A percentile compares a stretch with the other conserved stretches of the same genome.
phyloP scores from a whole-genome alignment of 92 coral and sea anemone genomes.

The Porites lobata region DNA sequence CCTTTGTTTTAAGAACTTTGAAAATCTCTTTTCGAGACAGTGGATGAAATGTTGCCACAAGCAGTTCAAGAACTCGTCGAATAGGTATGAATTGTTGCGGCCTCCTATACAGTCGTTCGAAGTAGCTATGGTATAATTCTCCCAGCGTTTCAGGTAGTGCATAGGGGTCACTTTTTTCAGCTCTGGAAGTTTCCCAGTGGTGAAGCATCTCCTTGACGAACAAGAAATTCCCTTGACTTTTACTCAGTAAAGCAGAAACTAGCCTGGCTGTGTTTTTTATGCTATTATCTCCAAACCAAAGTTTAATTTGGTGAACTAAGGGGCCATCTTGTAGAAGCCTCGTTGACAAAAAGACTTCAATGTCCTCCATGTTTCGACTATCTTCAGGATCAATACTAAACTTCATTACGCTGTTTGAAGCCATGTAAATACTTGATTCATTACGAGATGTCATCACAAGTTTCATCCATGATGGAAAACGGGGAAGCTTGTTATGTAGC shows the following conservation, averaged over 20 bases:
- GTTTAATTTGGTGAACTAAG: conserved; percentile 18
- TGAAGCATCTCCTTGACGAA: conserved; percentile 67
- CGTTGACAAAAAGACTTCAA: conserved; percentile 48
- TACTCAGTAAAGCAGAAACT: not conserved
- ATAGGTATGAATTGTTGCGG: conserved; percentile 44
- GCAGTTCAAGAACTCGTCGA: conserved; percentile 65
- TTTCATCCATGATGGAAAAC: conserved; percentile 71
- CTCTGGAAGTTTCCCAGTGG: conserved; percentile 40
- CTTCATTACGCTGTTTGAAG: conserved; percentile 32
- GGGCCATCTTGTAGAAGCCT: conserved; percentile 29
- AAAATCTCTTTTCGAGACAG: conserved; percentile 52
- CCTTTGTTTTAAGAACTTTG: conserved; percentile 45
- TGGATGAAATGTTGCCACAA: conserved; percentile 70
- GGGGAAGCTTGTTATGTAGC: conserved; percentile 55
- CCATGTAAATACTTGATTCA: conserved; percentile 45
- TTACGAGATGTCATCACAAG: conserved; percentile 28
- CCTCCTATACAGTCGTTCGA: conserved; percentile 44
- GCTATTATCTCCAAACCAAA: conserved; percentile 12
- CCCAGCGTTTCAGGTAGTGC: conserved; percentile 47
- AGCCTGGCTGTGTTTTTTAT: conserved; percentile 21
- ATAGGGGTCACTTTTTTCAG: not conserved
- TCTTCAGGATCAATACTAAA: conserved; percentile 64
- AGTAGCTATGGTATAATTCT: conserved; percentile 55
- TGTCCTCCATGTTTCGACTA: conserved; percentile 67
- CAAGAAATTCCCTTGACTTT: conserved; percentile 2